Conservation (phyloP, 2,113 vertebrate species). For the Malaclemys terrapin region DNA sequence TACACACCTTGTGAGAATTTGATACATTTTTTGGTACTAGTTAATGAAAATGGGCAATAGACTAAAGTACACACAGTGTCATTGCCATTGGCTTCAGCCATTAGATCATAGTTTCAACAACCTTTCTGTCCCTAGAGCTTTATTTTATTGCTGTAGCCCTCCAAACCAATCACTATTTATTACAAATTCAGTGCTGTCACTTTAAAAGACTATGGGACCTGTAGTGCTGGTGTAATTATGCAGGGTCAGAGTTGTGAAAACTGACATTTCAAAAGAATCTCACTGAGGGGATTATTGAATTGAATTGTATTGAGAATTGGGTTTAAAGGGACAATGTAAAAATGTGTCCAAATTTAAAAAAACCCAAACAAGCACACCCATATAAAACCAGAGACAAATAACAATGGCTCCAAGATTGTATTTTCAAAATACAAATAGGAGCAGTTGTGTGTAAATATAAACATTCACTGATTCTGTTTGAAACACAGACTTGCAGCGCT, state of each 20-base stretch:
- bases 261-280: background rate
- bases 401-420: rapidly evolving
- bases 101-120: constrained; percentile 51
- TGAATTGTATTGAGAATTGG: rapidly evolving
- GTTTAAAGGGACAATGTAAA: background rate
- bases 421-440: background rate
- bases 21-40: background rate
- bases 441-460: background rate
- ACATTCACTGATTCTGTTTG: background rate
- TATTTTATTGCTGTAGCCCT: constrained; percentile 55
- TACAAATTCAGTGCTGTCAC: constrained; percentile 13
- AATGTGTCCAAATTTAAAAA: background rate
- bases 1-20: background rate
- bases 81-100: constrained; percentile 33
- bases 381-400: background rate
- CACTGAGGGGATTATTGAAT: background rate
- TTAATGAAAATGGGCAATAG: constrained; percentile 54
- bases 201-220: constrained; percentile 31
- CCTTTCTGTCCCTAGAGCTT: constrained; percentile 41
- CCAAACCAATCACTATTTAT: constrained; percentile 57
- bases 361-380: background rate
- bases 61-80: constrained; percentile 29
- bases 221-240: constrained; percentile 8
- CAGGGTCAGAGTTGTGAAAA: constrained; percentile 22
- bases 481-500: background rate